Percentiles rank a stretch among this genome's conserved stretches.
Conservation (phyloP, 2,888 invertebrate species). For the Agrochola lota region DNA sequence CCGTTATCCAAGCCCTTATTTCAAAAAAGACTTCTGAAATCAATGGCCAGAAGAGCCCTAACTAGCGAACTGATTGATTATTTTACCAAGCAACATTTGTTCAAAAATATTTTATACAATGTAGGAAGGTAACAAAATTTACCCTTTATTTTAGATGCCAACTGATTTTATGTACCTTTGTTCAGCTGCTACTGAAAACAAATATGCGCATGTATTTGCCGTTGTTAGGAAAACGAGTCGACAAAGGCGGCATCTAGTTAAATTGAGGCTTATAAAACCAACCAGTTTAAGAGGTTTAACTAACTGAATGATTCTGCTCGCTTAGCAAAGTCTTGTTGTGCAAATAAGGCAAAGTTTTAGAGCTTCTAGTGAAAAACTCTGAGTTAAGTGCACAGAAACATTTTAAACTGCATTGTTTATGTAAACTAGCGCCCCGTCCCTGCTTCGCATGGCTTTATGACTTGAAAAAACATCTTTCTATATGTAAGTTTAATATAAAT, state of each 20-base stretch:
- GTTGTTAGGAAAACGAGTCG: neutral
- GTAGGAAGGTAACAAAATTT: neutral
- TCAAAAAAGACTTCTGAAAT: too few species aligned
- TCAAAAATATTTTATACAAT: neutral
- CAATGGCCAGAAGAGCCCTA: neutral
- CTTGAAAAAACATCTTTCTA: too few species aligned
- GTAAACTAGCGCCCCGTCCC: too few species aligned
- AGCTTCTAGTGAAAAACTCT: neutral
- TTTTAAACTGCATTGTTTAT: too few species aligned
- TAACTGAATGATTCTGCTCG: neutral
- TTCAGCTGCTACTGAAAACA: slow-evolving; percentile 18
- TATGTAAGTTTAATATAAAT: too few species aligned
- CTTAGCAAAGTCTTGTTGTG: neutral
- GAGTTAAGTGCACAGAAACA: neutral
- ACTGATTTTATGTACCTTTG: neutral
- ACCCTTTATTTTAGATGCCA: neutral
- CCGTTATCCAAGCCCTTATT: neutral
- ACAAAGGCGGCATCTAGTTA: neutral
- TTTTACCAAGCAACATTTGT: neutral
- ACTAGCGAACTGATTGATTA: too few species aligned
- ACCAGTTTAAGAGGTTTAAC: neutral
- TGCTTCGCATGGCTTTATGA: too few species aligned
- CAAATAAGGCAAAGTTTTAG: neutral
- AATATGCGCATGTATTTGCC: slow-evolving; percentile 16
- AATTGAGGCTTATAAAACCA: slow-evolving; percentile 1